Evolutionary conservation across 23 tunicate species (phyloP).

Genomic region (Halocynthia roretzi): DNA sequence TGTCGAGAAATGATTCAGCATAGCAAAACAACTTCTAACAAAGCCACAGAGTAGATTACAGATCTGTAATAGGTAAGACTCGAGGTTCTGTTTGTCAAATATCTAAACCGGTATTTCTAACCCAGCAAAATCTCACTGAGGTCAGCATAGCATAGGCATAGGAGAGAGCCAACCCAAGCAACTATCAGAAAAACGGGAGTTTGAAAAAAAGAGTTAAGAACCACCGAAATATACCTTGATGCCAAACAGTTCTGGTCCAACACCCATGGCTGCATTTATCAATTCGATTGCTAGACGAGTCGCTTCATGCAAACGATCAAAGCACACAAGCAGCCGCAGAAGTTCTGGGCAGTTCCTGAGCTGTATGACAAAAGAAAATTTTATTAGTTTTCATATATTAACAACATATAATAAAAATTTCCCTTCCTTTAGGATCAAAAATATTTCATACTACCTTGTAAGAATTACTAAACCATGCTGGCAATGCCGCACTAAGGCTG

Average conservation of each 20-base stretch:
- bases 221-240: conserved; percentile 21
- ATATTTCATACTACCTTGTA: conserved; percentile 31
- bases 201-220: not conserved
- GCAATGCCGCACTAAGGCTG: conserved; percentile 38
- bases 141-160: too few species aligned
- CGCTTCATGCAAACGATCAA: conserved; percentile 61
- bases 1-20: too few species aligned
- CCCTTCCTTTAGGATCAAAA: not conserved
- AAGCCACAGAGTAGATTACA: too few species aligned
- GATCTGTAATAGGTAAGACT: too few species aligned
- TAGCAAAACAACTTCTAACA: too few species aligned
- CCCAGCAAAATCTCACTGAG: too few species aligned
- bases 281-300: conserved; percentile 36
- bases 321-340: conserved; percentile 55
- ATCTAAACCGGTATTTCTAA: too few species aligned
- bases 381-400: not conserved
- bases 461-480: conserved; percentile 62
- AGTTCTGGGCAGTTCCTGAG: conserved; percentile 58
- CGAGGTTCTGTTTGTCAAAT: too few species aligned
- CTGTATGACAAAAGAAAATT: conserved; percentile 12
- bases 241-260: conserved; percentile 36
- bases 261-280: conserved; percentile 40
- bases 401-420: not conserved
- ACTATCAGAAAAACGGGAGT: not conserved
- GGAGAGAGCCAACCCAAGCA: too few species aligned